Evolutionary conservation across 2,888 invertebrate genomes (phyloP), one percentile per base, ranked within the genome.

Genomic region (Pandemis corylana): DNA sequence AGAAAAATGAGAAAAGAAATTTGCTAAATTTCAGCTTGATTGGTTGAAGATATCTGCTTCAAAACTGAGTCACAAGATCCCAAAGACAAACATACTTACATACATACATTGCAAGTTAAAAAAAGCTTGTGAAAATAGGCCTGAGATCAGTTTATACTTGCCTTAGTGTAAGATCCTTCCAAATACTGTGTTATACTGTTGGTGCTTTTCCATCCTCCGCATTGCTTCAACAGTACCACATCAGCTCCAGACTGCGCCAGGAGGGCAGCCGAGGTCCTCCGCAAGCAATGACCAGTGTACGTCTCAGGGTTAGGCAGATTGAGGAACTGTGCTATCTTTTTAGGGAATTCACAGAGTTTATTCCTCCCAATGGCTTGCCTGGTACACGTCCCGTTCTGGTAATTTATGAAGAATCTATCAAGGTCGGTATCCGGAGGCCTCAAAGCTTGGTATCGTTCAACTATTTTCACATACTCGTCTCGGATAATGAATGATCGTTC

Each of bases 291-390:
- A 5, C 59, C 62, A 20, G 62, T 62, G 7, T 62, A 62, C 6
- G 13, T 42, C 62, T 41, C 62, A 2, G 62, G 41, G 7, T 62
- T 62, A 7, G 62, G 62, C 41, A 62, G n/a, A 5, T 62, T 42
- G 6, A 62, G n/a, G 41, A 41, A 62, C 41, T 41, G n/a, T 7
- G 62, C 62, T 13, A 62, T 62, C n/a, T n/a, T 36, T 2, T 62
- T 62, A 1, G 76, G 67, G 13, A 76, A 63, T 2, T 20, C 13
- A 20, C 56, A 10, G n/a, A 76, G 56, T 36, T 66, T 76, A 53
- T 76, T 61, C 20, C 49, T 70, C 15, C 77, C 76, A 28, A 77
- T 76, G 9, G 66, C 68, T 70, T 77, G 76, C 28, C 44, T 66
- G 0, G 61, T 51, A 36, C 73, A 74, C 59, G 76, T 77, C 6